Percentiles rank a stretch among this genome's conserved stretches.
These are phyloP conservation scores for Odontophorus gujanensis DNA, from an alignment of 2,113 vertebrate species.

Conservation along the genomic window DNA sequence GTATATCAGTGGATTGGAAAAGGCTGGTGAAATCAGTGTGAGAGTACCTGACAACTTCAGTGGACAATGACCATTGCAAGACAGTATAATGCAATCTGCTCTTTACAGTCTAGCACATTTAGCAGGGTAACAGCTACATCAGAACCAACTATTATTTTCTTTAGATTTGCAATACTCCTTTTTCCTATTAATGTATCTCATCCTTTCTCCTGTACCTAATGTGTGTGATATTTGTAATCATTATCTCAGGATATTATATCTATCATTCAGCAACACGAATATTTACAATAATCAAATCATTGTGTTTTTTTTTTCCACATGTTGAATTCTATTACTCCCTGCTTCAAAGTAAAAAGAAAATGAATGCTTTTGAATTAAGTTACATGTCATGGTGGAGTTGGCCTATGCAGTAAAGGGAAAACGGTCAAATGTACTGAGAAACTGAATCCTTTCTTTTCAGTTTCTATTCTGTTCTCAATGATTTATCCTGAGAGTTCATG, in stretches of 20 bases:
- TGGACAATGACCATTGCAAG: neutral
- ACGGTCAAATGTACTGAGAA: neutral
- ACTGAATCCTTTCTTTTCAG: neutral
- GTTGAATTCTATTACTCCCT: neutral
- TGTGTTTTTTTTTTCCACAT: neutral
- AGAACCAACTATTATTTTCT: slow-evolving; percentile 23
- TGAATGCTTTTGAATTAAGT: neutral
- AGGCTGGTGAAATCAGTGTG: neutral
- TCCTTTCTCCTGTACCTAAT: neutral
- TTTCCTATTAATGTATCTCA: neutral
- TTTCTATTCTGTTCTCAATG: neutral
- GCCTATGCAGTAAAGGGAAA: neutral
- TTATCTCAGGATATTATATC: neutral
- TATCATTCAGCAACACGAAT: neutral
- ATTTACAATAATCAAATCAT: neutral
- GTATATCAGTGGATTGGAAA: neutral
- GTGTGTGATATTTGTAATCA: neutral
- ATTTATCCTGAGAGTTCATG: neutral
- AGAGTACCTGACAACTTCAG: neutral
- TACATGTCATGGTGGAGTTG: neutral
- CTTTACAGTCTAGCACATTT: slow-evolving; percentile 9
- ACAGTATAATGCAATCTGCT: neutral
- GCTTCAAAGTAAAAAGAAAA: neutral
- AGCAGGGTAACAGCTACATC: slow-evolving; percentile 23
- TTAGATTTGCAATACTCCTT: neutral